A percentile compares a stretch with the other conserved stretches of the same genome.
Evolutionary conservation across 2,113 vertebrate genomes (phyloP).

Genomic region (Stigmatopora argus): DNA sequence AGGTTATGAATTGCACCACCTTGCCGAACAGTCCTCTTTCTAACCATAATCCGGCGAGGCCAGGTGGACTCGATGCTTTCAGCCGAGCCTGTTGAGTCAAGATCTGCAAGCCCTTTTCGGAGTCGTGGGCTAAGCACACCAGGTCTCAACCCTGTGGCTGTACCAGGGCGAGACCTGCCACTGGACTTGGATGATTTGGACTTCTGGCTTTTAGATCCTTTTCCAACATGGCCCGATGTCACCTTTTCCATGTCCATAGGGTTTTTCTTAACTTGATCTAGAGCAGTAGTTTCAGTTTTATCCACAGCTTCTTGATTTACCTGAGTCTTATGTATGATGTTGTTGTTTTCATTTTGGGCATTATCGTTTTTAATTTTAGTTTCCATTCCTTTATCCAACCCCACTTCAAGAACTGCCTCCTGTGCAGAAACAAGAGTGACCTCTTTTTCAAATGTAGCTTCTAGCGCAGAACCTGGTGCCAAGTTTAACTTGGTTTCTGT

Average conservation of each 20-base stretch:
- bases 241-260: conserved; percentile 12
- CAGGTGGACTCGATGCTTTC: conserved; percentile 72
- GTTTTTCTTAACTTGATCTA: conserved; percentile 27
- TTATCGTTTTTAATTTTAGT: conserved; percentile 9
- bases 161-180: conserved; percentile 57
- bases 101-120: conserved; percentile 32
- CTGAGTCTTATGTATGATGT: conserved; percentile 11
- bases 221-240: conserved; percentile 21
- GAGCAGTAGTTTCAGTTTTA: conserved; percentile 6
- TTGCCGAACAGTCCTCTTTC: conserved; percentile 73
- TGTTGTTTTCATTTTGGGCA: conserved; percentile 18
- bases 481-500: conserved; percentile 19
- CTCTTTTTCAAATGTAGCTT: conserved; percentile 29
- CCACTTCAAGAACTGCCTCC: conserved; percentile 8
- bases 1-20: conserved; percentile 74
- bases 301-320: not conserved
- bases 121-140: conserved; percentile 42
- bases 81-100: conserved; percentile 41
- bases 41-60: conserved; percentile 70
- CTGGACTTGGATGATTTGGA: conserved; percentile 59
- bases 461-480: conserved; percentile 9
- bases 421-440: conserved; percentile 1
- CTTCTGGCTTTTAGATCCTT: conserved; percentile 47
- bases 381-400: not conserved
- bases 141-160: conserved; percentile 54